phyloP scores from a whole-genome alignment of 1,140 invertebrate species.

The Trypoxylus dichotomus region DNA sequence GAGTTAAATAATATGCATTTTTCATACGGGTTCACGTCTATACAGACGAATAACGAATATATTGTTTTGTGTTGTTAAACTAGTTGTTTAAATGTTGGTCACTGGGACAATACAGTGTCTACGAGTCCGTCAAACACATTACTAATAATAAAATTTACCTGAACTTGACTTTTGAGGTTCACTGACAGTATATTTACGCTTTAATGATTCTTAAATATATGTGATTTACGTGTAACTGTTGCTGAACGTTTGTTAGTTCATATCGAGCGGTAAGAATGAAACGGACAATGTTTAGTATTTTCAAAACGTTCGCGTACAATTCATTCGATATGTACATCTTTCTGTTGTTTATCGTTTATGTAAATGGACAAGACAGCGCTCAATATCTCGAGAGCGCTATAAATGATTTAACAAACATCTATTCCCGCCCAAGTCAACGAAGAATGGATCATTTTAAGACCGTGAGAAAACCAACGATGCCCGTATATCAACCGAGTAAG shows the following conservation, averaged over 20 bases:
- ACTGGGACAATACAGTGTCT: constrained; percentile 36
- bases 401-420: constrained; percentile 44
- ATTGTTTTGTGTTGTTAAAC: constrained; percentile 26
- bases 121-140: constrained; percentile 31
- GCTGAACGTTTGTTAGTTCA: constrained; percentile 25
- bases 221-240: constrained; percentile 47
- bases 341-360: constrained; percentile 31
- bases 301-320: constrained; percentile 21
- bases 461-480: constrained; percentile 37
- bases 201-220: constrained; percentile 47
- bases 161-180: constrained; percentile 26
- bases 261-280: constrained; percentile 18
- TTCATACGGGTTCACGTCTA: background rate
- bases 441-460: constrained; percentile 12
- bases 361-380: constrained; percentile 39
- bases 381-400: constrained; percentile 51
- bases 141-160: constrained; percentile 32
- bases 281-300: constrained; percentile 30
- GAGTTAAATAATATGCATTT: constrained; percentile 10
- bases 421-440: constrained; percentile 32
- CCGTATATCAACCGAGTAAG: constrained; percentile 45
- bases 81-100: constrained; percentile 40
- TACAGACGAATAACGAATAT: constrained; percentile 3
- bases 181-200: constrained; percentile 39
- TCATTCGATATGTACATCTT: constrained; percentile 31